Evolutionary conservation across 2,113 vertebrate genomes (phyloP), one percentile per base, ranked within the genome.

Genomic region (Crypturellus undulatus): DNA sequence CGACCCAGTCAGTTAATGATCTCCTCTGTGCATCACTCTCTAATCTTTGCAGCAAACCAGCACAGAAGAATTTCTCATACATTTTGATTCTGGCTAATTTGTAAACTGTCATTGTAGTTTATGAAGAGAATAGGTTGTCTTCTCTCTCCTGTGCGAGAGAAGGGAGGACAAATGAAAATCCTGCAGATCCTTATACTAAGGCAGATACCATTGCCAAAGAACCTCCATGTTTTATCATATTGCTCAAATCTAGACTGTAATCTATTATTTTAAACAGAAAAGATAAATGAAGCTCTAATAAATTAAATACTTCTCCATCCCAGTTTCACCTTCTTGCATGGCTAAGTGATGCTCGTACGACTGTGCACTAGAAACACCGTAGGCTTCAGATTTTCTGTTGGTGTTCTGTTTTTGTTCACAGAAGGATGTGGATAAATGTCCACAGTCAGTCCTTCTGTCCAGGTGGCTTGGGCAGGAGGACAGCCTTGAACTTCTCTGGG

Each of bases 91-190:
- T 20, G 30, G 42, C 51, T 11, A 9, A 4, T 47, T 84, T 83
- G 60, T 52, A 82, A 56, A 5, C 63, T 65, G 60, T 13, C 0
- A 3, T 25, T 0, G 0, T 10, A 4, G 8, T 73, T 94, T 21
- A 47, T 30, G 32, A 86, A n/a, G 64, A 28, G 24, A 22, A 11
- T 21, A 68, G 54, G 22, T 19, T 34, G 4, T 58, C 77, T 52
- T 67, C 12, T 56, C 8, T 16, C 47, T 49, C 16, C 15, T 45
- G 4, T 59, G 9, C 16, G 45, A 75, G 78, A 77, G 30, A 24
- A 45, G 59, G 2, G 42, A 9, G 56, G 8, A 52, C 30, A 25
- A 22, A n/a, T 36, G 45, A 58, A 52, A 78, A n/a, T 43, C 40
- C 69, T 59, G 20, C 26, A 24, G 18, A 24, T 58, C n/a, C 10